These are phyloP conservation scores for Lithophane socia DNA, from an alignment of 2,888 invertebrate species.

Conservation along the genomic window DNA sequence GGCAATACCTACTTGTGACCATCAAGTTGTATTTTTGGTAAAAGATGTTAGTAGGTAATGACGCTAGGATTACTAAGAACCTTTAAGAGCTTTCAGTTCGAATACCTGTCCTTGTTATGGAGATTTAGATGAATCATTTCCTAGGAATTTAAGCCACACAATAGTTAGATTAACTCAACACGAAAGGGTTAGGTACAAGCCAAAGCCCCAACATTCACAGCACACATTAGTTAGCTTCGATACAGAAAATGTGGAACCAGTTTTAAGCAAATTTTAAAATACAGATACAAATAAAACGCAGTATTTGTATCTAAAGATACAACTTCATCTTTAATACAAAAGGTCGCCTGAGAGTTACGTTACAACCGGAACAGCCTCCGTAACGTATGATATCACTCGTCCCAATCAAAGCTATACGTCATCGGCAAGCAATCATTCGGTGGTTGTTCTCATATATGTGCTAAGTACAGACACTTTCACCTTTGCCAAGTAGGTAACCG, in stretches of 20 bases:
- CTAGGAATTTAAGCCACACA: slow-evolving; percentile 4
- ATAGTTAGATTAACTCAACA: background rate
- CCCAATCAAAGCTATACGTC: slow-evolving; percentile 67
- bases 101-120: background rate
- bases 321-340: slow-evolving; percentile 22
- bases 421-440: slow-evolving; percentile 59
- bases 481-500: slow-evolving; percentile 30
- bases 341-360: slow-evolving; percentile 34
- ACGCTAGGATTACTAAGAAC: background rate
- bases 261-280: background rate
- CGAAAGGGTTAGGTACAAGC: background rate
- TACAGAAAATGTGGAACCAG: background rate
- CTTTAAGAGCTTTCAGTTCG: background rate
- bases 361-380: slow-evolving; percentile 51
- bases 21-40: background rate
- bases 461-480: slow-evolving; percentile 57
- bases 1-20: background rate
- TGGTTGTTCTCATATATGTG: slow-evolving; percentile 37
- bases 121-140: slow-evolving; percentile 18
- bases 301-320: slow-evolving; percentile 10
- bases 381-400: slow-evolving; percentile 72
- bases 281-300: background rate
- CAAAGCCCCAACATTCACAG: slow-evolving; percentile 3
- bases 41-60: background rate
- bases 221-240: background rate